phyloP scores from a whole-genome alignment of 2,797 vertebrate genomes.

The Pterois miles region DNA sequence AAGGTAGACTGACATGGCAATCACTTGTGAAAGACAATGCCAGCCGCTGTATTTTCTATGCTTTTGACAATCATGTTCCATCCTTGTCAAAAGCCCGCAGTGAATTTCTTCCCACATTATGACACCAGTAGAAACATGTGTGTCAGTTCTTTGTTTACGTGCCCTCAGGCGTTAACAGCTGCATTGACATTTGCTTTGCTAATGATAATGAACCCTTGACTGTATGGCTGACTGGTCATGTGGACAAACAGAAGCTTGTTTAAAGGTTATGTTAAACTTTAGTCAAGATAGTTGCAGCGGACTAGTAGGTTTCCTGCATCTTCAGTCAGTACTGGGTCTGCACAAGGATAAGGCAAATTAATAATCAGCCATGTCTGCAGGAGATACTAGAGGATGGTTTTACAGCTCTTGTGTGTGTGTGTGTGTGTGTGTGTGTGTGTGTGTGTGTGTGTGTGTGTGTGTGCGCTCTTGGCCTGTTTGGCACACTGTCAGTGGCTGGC shows the following conservation, averaged over 20 bases:
- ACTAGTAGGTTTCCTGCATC: conserved; percentile 17
- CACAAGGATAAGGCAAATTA: conserved; percentile 12
- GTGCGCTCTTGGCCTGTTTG: conserved; percentile 53
- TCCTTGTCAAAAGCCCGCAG: conserved; percentile 14
- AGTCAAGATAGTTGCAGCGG: background rate
- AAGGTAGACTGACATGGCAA: background rate
- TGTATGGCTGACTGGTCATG: conserved; percentile 17
- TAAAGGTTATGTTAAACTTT: conserved; percentile 44
- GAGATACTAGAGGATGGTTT: conserved; percentile 29
- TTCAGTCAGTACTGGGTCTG: conserved; percentile 11
- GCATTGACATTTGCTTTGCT: conserved; percentile 47
- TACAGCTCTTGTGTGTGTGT: background rate
- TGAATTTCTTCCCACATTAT: conserved; percentile 6
- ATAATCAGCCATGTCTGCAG: conserved; percentile 49
- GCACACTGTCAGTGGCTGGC: conserved; percentile 66
- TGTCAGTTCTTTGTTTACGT: conserved; percentile 36
- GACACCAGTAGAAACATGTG: conserved; percentile 27
- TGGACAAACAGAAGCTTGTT: conserved; percentile 36
- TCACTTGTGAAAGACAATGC: conserved; percentile 2
- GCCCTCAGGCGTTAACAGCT: conserved; percentile 14
- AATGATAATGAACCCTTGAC: conserved; percentile 31
- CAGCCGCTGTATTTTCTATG: background rate
- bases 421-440: conserved; percentile 18
- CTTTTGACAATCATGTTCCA: background rate
- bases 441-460: conserved; percentile 12